Base-by-base conservation (phyloP, 2,797 vertebrate species). In the Tokudaia muenninki region DNA sequence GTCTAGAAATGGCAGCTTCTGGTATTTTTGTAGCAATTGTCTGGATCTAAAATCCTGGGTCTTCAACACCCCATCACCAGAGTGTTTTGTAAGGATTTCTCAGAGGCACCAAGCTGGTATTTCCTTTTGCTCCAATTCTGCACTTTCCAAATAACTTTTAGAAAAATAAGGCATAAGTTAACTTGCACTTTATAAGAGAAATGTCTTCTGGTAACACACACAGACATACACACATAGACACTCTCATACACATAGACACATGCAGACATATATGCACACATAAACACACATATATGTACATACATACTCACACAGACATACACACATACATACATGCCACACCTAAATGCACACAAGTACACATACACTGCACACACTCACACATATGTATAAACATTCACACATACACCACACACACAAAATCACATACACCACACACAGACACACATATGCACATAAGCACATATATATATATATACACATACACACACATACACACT, bases 91-190 rank as follows among this genome's bases (percentile, higher is more conserved):
- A 31, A 92, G 57, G 79, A 88, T 83, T 92, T 92, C 70, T 91
- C 52, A 84, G 29, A 75, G 12, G 47, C 50, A 91, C 31, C 8
- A 55, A 61, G 26, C 9, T 52, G 90, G 52, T 17, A 11, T 70
- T 63, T 84, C 14, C 10, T 37, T 41, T 63, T 90, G 55, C 12
- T 87, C 3, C 50, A 21, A 63, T 80, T 77, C 21, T 65, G 65
- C 14, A 67, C 34, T 93, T 96, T 75, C 74, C 12, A 88, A 91
- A 75, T 14, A 88, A 52, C n/a, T 82, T 95, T 78, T 19, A 47
- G 24, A 67, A 67, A 94, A 82, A 59, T 65, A 95, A 67, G 79
- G 55, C 47, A 44, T 52, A 92, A 92, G 10, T 50, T 90, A 34
- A 87, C 24, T 72, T 55, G 44, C 24, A 67, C 26, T 84, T 84